phyloP scores from a whole-genome alignment of 1,140 invertebrate species.

The Harpegnathos saltator region DNA sequence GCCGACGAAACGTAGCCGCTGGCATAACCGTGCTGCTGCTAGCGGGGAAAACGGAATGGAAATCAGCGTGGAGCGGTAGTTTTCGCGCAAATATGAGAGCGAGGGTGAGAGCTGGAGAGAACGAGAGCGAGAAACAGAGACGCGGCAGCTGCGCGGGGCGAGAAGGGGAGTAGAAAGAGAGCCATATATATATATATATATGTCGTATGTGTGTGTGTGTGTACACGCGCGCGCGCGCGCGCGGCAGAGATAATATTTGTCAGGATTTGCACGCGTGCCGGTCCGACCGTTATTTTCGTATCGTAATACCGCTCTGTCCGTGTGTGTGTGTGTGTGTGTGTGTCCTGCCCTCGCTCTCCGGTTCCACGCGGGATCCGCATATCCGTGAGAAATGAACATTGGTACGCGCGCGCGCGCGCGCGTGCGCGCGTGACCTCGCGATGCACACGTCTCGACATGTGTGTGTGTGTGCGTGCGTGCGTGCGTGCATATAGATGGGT shows the following conservation, averaged over 20 bases:
- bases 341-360: not conserved
- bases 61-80: not conserved
- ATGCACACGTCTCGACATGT: not conserved
- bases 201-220: no score
- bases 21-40: not conserved
- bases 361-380: not conserved
- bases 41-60: not conserved
- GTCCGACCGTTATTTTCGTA: constrained; percentile 64
- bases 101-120: not conserved
- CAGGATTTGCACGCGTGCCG: constrained; percentile 65
- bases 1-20: no score
- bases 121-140: no score
- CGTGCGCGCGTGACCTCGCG: constrained; percentile 14
- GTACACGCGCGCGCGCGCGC: not conserved
- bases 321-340: constrained; percentile 23
- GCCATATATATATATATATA: no score
- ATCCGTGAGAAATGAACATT: constrained; percentile 55
- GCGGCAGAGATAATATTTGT: constrained; percentile 68
- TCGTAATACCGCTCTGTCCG: constrained; percentile 60
- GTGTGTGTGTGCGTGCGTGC: no score
- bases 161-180: no score
- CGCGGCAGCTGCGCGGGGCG: no score
- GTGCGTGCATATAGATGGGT: no score
- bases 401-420: constrained; percentile 7
- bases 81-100: constrained; percentile 39